Conservation (phyloP, 2,113 vertebrate species). For the Microcebus lehilahytsara region DNA sequence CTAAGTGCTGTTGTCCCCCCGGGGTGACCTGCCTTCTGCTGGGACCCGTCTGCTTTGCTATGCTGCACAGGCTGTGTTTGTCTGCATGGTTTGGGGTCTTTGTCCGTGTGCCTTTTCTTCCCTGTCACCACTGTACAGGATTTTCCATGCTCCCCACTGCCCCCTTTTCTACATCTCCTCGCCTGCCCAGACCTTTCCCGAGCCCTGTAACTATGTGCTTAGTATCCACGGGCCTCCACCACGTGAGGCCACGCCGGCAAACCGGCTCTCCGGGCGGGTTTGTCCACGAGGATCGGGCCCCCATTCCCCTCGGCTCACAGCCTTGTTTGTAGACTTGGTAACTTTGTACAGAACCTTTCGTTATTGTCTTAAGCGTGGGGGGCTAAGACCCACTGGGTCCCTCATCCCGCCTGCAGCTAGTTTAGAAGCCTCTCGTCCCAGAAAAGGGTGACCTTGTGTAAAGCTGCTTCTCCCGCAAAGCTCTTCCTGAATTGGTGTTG, state of each 20-base stretch:
- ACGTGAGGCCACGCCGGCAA: accelerated
- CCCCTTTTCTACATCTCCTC: slow-evolving; percentile 78
- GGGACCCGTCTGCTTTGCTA: slow-evolving; percentile 83
- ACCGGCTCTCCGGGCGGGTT: background rate
- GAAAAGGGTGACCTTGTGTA: background rate
- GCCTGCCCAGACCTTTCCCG: slow-evolving; percentile 72
- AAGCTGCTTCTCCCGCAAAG: background rate
- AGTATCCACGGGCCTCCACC: slow-evolving; percentile 75
- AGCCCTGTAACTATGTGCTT: slow-evolving; percentile 87
- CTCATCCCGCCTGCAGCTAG: background rate
- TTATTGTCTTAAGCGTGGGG: slow-evolving; percentile 61
- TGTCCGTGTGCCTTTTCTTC: slow-evolving; percentile 90
- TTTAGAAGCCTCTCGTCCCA: slow-evolving; percentile 27
- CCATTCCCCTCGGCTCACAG: background rate
- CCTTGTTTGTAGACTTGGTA: background rate
- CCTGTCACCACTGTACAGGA: slow-evolving; percentile 75
- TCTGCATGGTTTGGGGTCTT: slow-evolving; percentile 87
- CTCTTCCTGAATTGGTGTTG: background rate
- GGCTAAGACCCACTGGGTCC: background rate
- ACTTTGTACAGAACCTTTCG: slow-evolving; percentile 82
- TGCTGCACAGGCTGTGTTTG: slow-evolving; percentile 83
- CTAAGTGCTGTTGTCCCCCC: slow-evolving; percentile 61
- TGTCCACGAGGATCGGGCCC: background rate
- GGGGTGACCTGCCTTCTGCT: slow-evolving; percentile 77
- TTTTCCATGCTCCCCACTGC: slow-evolving; percentile 75